Evolutionary conservation across 2,888 invertebrate genomes (phyloP).

Genomic region (Campopleginae sp.): DNA sequence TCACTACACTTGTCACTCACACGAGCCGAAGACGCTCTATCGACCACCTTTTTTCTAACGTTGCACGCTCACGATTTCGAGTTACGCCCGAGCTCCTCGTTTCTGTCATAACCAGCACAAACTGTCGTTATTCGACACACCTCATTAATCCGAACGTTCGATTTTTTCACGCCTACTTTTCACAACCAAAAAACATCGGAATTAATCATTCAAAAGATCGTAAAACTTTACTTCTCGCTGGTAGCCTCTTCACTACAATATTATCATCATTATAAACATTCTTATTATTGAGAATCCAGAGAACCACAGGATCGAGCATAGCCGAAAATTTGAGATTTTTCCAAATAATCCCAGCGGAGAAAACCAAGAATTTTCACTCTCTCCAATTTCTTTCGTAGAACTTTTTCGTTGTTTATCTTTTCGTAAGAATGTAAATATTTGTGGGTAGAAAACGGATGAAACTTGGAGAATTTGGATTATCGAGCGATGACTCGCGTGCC

Average conservation of each 20-base stretch:
- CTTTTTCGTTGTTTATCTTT: background rate
- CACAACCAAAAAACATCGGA: background rate
- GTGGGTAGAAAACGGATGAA: background rate
- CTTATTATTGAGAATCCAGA: background rate
- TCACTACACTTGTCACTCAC: background rate
- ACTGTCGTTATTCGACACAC: conserved; percentile 17
- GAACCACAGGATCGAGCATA: background rate
- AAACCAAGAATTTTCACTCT: background rate
- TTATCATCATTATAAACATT: background rate
- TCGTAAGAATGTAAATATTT: background rate
- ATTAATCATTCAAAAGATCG: background rate
- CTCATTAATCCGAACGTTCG: background rate
- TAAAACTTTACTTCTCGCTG: background rate
- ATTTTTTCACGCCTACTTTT: background rate
- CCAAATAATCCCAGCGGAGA: background rate
- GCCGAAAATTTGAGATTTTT: conserved; percentile 4
- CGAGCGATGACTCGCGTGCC: conserved; percentile 45
- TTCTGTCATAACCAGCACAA: conserved; percentile 3
- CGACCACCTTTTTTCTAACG: conserved; percentile 14
- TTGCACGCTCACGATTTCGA: background rate
- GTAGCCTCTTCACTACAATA: background rate
- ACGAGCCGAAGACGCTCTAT: background rate
- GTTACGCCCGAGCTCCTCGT: background rate
- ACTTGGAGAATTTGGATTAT: conserved; percentile 35
- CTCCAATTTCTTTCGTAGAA: background rate